Conservation (phyloP, 64 coral and sea anemone species). For the Pocillopora damicornis region DNA sequence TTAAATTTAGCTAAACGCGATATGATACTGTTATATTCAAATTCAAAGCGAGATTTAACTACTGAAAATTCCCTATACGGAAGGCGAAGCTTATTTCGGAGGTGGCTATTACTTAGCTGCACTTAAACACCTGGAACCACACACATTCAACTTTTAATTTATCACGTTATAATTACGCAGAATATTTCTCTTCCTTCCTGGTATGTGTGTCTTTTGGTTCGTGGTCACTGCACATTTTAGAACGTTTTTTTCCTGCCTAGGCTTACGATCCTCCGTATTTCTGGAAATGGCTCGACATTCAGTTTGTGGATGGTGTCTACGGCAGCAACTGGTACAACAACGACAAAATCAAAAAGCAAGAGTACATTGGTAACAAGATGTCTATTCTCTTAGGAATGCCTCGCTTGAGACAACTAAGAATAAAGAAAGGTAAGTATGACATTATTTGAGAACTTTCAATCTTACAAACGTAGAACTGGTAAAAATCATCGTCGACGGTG, state of each 20-base stretch:
- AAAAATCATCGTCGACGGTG: too few species aligned
- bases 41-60: too few species aligned
- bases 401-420: constrained; percentile 68
- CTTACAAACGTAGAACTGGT: too few species aligned
- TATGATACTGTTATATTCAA: too few species aligned
- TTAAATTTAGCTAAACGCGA: too few species aligned
- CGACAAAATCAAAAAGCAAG: constrained; percentile 28
- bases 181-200: neutral
- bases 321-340: constrained; percentile 72
- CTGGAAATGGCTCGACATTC: constrained; percentile 61
- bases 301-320: constrained; percentile 39
- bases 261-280: constrained; percentile 17
- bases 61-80: too few species aligned
- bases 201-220: neutral
- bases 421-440: constrained; percentile 46
- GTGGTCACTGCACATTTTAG: neutral
- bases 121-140: too few species aligned
- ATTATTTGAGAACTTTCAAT: too few species aligned
- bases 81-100: too few species aligned
- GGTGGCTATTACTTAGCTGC: too few species aligned
- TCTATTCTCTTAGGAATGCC: constrained; percentile 79
- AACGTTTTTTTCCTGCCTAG: constrained; percentile 15
- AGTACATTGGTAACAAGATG: constrained; percentile 70
- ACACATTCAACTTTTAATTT: too few species aligned
- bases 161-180: neutral